Evolutionary conservation across 2,888 invertebrate species (phyloP).

Genomic region (Campopleginae sp.): DNA sequence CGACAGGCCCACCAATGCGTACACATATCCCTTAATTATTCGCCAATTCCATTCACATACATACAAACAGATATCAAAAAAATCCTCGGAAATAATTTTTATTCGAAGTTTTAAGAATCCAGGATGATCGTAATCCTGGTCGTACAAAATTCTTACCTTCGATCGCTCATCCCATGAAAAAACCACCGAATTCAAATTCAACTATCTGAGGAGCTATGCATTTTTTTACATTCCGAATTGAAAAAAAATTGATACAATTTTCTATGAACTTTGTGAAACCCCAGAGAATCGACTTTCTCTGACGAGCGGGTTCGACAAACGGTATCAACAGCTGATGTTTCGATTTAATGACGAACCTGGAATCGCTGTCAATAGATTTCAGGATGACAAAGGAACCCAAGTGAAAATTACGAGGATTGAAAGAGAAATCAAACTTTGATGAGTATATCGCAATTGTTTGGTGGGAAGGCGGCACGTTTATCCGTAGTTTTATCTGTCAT

Average conservation of each 20-base stretch:
- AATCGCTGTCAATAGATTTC: background rate
- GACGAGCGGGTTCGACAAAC: background rate
- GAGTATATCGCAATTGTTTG: background rate
- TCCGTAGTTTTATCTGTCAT: background rate
- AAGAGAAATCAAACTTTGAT: background rate
- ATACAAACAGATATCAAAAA: conserved; percentile 30
- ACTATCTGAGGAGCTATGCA: background rate
- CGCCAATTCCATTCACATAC: conserved; percentile 19
- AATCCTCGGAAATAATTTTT: conserved; percentile 14
- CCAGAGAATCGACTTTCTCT: background rate
- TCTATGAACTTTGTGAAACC: background rate
- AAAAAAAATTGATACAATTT: background rate
- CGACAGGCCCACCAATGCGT: conserved; percentile 79
- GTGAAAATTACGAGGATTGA: background rate
- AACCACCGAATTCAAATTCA: background rate
- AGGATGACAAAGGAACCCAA: background rate
- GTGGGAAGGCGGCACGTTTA: background rate
- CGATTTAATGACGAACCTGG: background rate
- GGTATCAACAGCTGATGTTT: background rate
- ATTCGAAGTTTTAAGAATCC: background rate
- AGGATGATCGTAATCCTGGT: background rate
- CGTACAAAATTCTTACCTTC: background rate
- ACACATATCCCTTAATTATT: conserved; percentile 57
- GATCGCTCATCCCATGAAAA: background rate
- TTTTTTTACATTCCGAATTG: background rate